Conservation (phyloP, 1,140 invertebrate genomes). For the Physella acuta region DNA sequence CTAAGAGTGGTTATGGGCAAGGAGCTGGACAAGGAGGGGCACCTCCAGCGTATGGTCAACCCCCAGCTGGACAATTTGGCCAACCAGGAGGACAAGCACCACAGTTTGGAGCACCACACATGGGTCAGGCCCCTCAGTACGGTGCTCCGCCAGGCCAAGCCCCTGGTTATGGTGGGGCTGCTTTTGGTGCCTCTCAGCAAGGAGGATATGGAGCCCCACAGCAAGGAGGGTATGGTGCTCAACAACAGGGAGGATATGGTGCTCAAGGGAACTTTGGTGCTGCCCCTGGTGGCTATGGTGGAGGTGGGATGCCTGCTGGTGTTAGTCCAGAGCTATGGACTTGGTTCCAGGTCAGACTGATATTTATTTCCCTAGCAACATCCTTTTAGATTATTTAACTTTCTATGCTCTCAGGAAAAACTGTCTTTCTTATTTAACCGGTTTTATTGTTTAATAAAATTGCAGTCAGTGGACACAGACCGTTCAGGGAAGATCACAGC, state of each 20-base stretch:
- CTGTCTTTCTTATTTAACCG: too few species aligned
- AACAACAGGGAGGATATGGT: slow-evolving; percentile 2
- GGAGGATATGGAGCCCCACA: slow-evolving; percentile 21
- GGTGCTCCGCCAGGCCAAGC: slow-evolving; percentile 10
- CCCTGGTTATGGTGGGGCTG: slow-evolving; percentile 5
- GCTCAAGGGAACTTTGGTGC: slow-evolving; percentile 14
- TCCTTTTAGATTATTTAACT: background rate
- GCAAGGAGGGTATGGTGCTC: slow-evolving; percentile 19
- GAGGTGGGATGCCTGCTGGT: slow-evolving; percentile 34
- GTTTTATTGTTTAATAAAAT: background rate
- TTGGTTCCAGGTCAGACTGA: slow-evolving; percentile 47
- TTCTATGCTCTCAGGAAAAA: too few species aligned
- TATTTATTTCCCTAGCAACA: background rate
- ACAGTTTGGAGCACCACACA: slow-evolving; percentile 11
- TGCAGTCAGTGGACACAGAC: slow-evolving; percentile 77
- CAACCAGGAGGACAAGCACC: slow-evolving; percentile 9
- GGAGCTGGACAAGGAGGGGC: background rate
- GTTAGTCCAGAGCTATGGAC: slow-evolving; percentile 69
- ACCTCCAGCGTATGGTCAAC: slow-evolving; percentile 20
- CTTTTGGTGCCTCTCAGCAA: slow-evolving; percentile 15
- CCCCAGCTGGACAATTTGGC: slow-evolving; percentile 16
- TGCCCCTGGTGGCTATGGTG: slow-evolving; percentile 24
- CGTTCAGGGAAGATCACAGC: slow-evolving; percentile 64
- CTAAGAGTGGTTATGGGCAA: slow-evolving; percentile 31
- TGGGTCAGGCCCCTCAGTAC: slow-evolving; percentile 21